Evolutionary conservation across 2,888 invertebrate species (phyloP).

Genomic region (Euspilapteryx auroguttella): DNA sequence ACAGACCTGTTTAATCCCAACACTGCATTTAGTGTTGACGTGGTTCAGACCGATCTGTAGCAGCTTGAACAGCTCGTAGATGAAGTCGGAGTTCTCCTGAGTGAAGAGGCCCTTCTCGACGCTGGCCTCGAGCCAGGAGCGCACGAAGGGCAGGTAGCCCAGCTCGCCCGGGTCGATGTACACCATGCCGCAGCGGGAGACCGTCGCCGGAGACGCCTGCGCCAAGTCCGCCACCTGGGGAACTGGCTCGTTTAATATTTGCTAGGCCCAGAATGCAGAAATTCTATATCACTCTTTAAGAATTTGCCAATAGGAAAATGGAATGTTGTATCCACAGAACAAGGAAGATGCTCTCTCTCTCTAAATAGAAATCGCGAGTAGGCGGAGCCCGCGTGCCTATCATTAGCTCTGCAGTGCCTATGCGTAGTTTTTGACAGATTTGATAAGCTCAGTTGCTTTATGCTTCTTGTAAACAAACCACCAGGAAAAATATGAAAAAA

Average conservation of each 20-base stretch:
- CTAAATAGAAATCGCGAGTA: too few relatives aligned
- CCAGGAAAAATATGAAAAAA: too few relatives aligned
- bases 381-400: too few relatives aligned
- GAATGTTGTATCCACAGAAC: too few relatives aligned
- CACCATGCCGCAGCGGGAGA: slow-evolving; percentile 84
- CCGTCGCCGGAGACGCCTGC: slow-evolving; percentile 91
- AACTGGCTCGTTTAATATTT: neutral
- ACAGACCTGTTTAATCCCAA: slow-evolving; percentile 81
- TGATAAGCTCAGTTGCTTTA: too few relatives aligned
- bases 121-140: slow-evolving; percentile 71
- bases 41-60: slow-evolving; percentile 69
- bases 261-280: neutral
- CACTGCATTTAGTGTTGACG: slow-evolving; percentile 68
- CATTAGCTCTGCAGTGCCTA: too few relatives aligned
- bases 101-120: slow-evolving; percentile 44
- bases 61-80: slow-evolving; percentile 69
- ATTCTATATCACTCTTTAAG: too few relatives aligned
- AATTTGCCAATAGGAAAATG: too few relatives aligned
- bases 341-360: too few relatives aligned
- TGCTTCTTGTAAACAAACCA: too few relatives aligned
- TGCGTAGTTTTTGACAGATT: too few relatives aligned
- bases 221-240: slow-evolving; percentile 73
- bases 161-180: slow-evolving; percentile 85
- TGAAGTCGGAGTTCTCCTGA: slow-evolving; percentile 63
- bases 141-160: slow-evolving; percentile 78